Conservation (phyloP, 2,113 vertebrate species). For the Pseudorhombus dupliciocellatus region DNA sequence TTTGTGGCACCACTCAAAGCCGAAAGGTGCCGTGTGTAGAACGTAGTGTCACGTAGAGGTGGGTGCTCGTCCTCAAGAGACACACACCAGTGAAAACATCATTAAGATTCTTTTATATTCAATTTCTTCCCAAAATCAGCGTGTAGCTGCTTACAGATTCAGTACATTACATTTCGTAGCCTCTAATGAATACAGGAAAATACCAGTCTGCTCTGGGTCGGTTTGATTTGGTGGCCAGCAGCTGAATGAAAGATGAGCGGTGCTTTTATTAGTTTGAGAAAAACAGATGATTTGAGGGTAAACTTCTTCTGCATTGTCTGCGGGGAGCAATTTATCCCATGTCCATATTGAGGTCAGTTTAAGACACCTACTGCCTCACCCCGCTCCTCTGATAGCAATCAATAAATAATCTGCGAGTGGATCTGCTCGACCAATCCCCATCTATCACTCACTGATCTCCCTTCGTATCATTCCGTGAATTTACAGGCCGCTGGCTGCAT, state of each 20-base stretch:
- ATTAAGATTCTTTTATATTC: too few relatives aligned
- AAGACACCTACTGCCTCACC: conserved; percentile 54
- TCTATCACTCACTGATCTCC: conserved; percentile 66
- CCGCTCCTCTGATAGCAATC: conserved; percentile 68
- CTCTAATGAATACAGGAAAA: conserved; percentile 17
- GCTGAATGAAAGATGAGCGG: background rate
- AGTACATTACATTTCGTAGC: background rate
- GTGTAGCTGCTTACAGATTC: conserved; percentile 12
- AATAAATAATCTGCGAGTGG: conserved; percentile 76
- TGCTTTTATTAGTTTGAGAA: background rate
- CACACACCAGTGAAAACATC: too few relatives aligned
- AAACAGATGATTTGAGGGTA: background rate
- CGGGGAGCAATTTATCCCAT: conserved; percentile 41
- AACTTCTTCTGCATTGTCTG: conserved; percentile 25
- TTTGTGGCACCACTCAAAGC: background rate
- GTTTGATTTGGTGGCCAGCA: too few relatives aligned
- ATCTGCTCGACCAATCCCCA: conserved; percentile 63
- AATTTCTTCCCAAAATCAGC: too few relatives aligned
- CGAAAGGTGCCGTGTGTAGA: conserved; percentile 8
- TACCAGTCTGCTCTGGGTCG: background rate
- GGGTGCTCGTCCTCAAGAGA: too few relatives aligned
- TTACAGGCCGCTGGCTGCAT: conserved; percentile 40
- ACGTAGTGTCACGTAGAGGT: background rate
- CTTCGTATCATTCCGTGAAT: conserved; percentile 40
- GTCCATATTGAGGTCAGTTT: conserved; percentile 61